These are phyloP conservation scores for Coelogynopora nodosa DNA, from an alignment of 2,888 invertebrate genomes.

Conservation along the genomic window DNA sequence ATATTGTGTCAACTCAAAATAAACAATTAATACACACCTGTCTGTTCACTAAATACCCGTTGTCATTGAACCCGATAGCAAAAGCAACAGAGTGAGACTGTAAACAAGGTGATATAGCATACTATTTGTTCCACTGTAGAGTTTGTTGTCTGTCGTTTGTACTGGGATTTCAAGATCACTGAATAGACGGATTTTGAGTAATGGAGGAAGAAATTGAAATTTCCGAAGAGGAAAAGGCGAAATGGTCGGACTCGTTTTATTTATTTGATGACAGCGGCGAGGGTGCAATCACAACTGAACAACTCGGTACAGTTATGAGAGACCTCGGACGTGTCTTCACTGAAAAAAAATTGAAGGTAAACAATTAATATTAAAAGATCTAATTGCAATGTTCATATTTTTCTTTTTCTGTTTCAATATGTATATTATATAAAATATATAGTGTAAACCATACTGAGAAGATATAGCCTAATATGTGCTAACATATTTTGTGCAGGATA, in stretches of 20 bases:
- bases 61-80: too few species aligned
- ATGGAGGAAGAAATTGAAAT: constrained; percentile 3
- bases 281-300: neutral
- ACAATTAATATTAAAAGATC: neutral
- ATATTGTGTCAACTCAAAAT: too few species aligned
- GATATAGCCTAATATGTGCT: neutral
- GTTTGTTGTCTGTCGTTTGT: too few species aligned
- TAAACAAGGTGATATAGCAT: too few species aligned
- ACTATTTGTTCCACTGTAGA: too few species aligned
- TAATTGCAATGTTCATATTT: neutral
- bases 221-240: constrained; percentile 1
- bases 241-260: neutral
- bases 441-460: neutral
- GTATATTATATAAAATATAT: neutral
- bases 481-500: neutral
- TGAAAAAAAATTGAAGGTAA: neutral
- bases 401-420: neutral
- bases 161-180: too few species aligned
- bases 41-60: too few species aligned
- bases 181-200: too few species aligned
- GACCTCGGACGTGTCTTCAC: constrained; percentile 10
- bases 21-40: too few species aligned
- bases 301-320: constrained; percentile 14
- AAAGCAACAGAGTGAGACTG: too few species aligned
- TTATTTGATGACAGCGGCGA: constrained; percentile 23